Percentiles rank a stretch among this genome's conserved stretches.
Conservation (phyloP, 2,113 vertebrate genomes). For the rat (Rattus norvegicus) region GRCr8 NC_086026.1:111777501-111778000, state of each 20-base stretch:
- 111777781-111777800: not conserved
- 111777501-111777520: not conserved
- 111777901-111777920: not conserved
- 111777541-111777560: not conserved
- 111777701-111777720: not conserved
- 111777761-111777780: not conserved
- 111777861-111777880: not conserved
- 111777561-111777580: not conserved
- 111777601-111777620: constrained; percentile 14
- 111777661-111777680: not conserved
- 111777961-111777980: not conserved
- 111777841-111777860: not conserved
- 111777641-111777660: constrained; percentile 33
- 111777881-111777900: not conserved
- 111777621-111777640: not conserved
- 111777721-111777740: not conserved
- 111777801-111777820: not conserved
- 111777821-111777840: not conserved
- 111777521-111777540: not conserved
- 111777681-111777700: not conserved
- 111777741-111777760: not conserved
- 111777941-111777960: constrained; percentile 10
- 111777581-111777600: not conserved
- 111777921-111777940: not conserved
- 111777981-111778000: not conserved